Evolutionary conservation across 2,888 invertebrate species (phyloP), one percentile per base, ranked within the genome.

Genomic region (Drosophila nr. fundita): DNA sequence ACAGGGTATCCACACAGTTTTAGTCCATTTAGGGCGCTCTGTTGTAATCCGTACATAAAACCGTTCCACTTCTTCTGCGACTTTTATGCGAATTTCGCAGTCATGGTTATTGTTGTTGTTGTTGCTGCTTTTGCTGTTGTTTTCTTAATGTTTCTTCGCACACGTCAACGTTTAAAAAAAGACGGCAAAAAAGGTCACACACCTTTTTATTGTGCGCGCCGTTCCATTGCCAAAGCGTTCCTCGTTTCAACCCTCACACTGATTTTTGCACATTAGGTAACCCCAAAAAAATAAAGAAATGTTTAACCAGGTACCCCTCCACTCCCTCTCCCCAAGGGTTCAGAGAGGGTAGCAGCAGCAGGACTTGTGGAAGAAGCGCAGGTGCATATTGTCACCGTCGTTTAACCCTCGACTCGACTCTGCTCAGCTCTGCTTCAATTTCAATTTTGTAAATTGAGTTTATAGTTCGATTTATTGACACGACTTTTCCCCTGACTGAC

Each of bases 391-490:
- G 69, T 67, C 75, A 80, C 76, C 81, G 71, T 75, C 81, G 71
- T 76, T 88, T 86, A 83, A 86, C 89, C 89, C 86, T 82, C 77
- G 42, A 45, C 45, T 55, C 38, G 18, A 6, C 34, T 10, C 32
- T 21, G 53, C 15, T 2, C 24, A 2, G 6, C 21, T 50, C 80
- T 78, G 79, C 82, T 80, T 90, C 90, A 87, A 89, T 89, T 91
- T 90, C 80, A 87, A 90, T 91, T 90, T 90, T 74, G 80, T 81
- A 86, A 89, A 91, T 90, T 89, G 90, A 88, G 83, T 80, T 89
- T 87, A 83, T 78, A 83, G 85, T 87, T 86, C 90, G 90, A 91
- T 91, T 91, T 91, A 91, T 91, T 87, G 86, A 80, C 82, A 86
- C 76, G 68, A 83, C 75, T 76, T 69, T 67, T 54, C 66, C 68